phyloP scores from a whole-genome alignment of 2,797 vertebrate species.

The Enteromius fasciolatus region DNA sequence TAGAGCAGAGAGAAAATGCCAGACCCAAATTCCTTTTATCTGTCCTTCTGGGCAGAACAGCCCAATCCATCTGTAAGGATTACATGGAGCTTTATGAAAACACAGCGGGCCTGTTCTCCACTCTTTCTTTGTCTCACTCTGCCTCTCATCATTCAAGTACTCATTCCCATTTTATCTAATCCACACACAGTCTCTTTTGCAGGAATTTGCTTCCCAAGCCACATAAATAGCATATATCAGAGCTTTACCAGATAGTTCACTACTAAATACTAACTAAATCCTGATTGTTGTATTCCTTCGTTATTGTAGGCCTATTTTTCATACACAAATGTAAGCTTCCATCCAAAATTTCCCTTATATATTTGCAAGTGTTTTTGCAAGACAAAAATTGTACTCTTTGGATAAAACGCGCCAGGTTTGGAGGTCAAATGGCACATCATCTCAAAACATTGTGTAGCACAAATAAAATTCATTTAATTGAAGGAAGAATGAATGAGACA shows the following conservation, averaged over 20 bases:
- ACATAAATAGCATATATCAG: constrained; percentile 8
- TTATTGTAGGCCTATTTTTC: not conserved
- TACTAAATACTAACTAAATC: constrained; percentile 10
- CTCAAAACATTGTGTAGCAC: too few species aligned
- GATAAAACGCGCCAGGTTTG: too few species aligned
- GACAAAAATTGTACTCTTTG: too few species aligned
- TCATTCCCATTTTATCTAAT: constrained; percentile 27
- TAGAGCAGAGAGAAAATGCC: constrained; percentile 21
- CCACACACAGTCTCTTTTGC: not conserved
- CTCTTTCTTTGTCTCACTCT: not conserved
- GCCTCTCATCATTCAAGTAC: constrained; percentile 28
- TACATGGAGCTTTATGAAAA: constrained; percentile 44
- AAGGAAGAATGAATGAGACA: too few species aligned
- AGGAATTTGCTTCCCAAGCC: constrained; percentile 23
- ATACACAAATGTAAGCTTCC: not conserved
- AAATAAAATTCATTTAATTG: too few species aligned
- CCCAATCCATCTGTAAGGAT: constrained; percentile 41
- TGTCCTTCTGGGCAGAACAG: constrained; percentile 15
- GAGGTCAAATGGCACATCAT: too few species aligned
- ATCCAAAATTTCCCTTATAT: not conserved
- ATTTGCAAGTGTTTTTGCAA: too few species aligned
- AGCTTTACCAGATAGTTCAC: not conserved
- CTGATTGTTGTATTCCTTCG: not conserved
- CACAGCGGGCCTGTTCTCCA: constrained; percentile 18
- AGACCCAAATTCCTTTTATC: constrained; percentile 21